Evolutionary conservation across 2,113 vertebrate genomes (phyloP), one percentile per base, ranked within the genome.

Genomic region (Puntigrus tetrazona): DNA sequence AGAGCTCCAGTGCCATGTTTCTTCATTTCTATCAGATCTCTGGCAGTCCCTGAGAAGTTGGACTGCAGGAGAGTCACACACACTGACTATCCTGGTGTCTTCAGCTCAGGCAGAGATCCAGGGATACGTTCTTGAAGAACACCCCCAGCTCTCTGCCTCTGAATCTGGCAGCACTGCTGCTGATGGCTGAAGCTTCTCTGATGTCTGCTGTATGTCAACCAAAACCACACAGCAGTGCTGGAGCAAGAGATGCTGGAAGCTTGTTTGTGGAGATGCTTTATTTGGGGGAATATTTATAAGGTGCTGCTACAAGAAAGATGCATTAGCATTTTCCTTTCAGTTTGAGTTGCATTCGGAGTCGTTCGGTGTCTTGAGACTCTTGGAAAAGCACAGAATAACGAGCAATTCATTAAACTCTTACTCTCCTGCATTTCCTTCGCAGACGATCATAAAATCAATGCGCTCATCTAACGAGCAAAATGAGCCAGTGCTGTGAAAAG

Each of bases 371-470:
- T 34, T 67, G 61, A 67, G 78, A 50, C 16, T 81, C 38, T 67
- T 10, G 13, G 25, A 34, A 81, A 79, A 34, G 18, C 61, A 67
- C 41, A 1, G 41, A 67, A 81, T 81, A 81, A 81, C 11, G 27
- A 82, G 80, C 80, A 72, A 82, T 82, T 82, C 45, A 82, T 82
- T 82, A 50, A 82, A 82, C 65, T 18, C 41, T 82, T 67, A n/a
- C 45, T 55, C 16, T 82, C 20, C 31, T 50, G 43, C 13, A 55
- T 70, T 82, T 55, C 65, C 31, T 31, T 70, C 20, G 14, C 63
- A 82, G 43, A 55, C 1, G 65, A 72, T 36, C 20, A 55, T 52
- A 72, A 70, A 82, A 82, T 70, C 80, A 70, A 70, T 55, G 29
- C 31, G 29, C 65, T 82, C 45, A 70, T 82, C 31, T 69, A 36